Evolutionary conservation across 2,888 invertebrate species (phyloP).

Genomic region (Cybosia mesomella): DNA sequence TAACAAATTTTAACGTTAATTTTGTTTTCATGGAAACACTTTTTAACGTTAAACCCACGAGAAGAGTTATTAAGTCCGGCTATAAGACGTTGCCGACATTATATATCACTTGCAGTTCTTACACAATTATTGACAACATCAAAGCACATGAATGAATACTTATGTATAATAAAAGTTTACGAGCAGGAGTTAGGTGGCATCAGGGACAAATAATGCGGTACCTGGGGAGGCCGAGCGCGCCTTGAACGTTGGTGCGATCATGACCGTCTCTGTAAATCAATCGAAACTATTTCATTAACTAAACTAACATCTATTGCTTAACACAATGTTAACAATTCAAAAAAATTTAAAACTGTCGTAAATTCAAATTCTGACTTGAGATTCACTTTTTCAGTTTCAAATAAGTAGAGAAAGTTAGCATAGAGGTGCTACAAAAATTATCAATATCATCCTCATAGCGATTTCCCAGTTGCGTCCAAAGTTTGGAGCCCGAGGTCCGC

Average conservation of each 20-base stretch:
- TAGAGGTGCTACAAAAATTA: not conserved
- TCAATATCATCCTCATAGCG: no score
- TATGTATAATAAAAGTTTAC: constrained; percentile 23
- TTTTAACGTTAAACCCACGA: not conserved
- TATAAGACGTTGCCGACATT: not conserved
- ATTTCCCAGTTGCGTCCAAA: no score
- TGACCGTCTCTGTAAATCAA: constrained; percentile 89
- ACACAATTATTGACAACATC: constrained; percentile 26
- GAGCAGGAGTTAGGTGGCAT: constrained; percentile 43
- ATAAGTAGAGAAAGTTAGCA: not conserved
- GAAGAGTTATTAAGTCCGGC: not conserved
- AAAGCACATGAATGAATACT: constrained; percentile 57
- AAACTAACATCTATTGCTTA: not conserved
- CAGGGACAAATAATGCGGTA: constrained; percentile 71
- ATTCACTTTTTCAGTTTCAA: not conserved
- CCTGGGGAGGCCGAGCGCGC: constrained; percentile 92
- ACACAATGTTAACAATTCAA: not conserved
- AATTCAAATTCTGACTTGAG: not conserved
- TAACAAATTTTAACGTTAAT: not conserved
- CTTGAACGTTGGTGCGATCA: constrained; percentile 94
- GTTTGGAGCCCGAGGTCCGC: no score
- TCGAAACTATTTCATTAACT: constrained; percentile 50
- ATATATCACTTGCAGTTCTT: not conserved
- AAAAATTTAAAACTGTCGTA: not conserved
- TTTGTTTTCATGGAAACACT: no score